These are phyloP conservation scores for Notocelia uddmanniana DNA, from an alignment of 2,888 invertebrate species.

Conservation along the genomic window DNA sequence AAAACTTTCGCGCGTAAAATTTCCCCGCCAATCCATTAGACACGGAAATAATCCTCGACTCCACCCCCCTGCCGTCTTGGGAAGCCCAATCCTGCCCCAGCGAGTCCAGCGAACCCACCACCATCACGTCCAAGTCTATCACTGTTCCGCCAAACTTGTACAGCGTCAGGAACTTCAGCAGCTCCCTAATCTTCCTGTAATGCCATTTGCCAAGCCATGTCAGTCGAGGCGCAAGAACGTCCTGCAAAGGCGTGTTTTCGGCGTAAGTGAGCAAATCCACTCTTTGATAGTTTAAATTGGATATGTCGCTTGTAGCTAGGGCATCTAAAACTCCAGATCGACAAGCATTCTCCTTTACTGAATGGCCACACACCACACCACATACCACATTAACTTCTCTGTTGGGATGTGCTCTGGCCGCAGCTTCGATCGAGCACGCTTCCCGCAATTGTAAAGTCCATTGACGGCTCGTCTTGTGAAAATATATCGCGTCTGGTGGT, in stretches of 20 bases:
- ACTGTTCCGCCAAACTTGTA: constrained; percentile 46
- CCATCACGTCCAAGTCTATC: constrained; percentile 47
- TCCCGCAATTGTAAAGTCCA: constrained; percentile 24
- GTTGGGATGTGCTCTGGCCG: constrained; percentile 33
- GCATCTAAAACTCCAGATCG: constrained; percentile 23
- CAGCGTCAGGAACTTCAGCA: constrained; percentile 46
- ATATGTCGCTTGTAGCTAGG: constrained; percentile 6
- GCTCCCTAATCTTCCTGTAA: constrained; percentile 33
- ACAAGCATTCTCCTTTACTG: constrained; percentile 1
- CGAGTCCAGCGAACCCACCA: constrained; percentile 30
- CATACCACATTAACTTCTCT: constrained; percentile 33
- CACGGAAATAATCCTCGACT: constrained; percentile 42
- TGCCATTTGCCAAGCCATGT: constrained; percentile 20
- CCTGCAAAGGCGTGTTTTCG: constrained; percentile 44
- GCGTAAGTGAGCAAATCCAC: constrained; percentile 44
- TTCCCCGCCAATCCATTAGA: constrained; percentile 13
- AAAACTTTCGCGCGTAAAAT: constrained; percentile 28
- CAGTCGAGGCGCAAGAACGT: constrained; percentile 29
- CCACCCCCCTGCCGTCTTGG: constrained; percentile 16
- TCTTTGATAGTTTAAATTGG: constrained; percentile 35
- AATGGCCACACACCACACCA: too few relatives aligned
- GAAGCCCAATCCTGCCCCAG: constrained; percentile 44
- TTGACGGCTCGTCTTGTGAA: constrained; percentile 44
- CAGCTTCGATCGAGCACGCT: constrained; percentile 48
- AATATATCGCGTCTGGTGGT: constrained; percentile 32